These are phyloP conservation scores for Lasioglossum figueresi DNA, from an alignment of 2,888 invertebrate genomes.

Conservation along the genomic window DNA sequence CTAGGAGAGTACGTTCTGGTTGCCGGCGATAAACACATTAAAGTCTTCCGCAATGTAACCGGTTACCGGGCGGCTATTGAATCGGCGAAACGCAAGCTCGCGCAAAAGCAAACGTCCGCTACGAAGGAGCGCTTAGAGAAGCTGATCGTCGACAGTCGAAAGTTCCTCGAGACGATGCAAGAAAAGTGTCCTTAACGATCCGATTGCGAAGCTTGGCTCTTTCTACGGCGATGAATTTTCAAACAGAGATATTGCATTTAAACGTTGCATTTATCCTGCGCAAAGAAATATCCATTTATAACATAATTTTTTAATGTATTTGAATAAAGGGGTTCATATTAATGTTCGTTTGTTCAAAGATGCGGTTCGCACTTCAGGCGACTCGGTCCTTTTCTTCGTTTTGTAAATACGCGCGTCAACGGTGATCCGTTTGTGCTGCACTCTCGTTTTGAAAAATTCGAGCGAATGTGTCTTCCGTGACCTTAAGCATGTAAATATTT, in stretches of 20 bases:
- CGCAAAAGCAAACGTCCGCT: slow-evolving; percentile 88
- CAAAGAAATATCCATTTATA: slow-evolving; percentile 46
- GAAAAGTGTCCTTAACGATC: slow-evolving; percentile 73
- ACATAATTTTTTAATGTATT: slow-evolving; percentile 63
- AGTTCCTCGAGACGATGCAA: slow-evolving; percentile 79
- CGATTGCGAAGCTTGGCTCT: slow-evolving; percentile 20
- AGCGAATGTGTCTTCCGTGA: slow-evolving; percentile 13
- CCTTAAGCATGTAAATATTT: slow-evolving; percentile 53
- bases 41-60: slow-evolving; percentile 92
- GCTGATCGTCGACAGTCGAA: slow-evolving; percentile 87
- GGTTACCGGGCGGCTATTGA: slow-evolving; percentile 86
- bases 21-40: slow-evolving; percentile 90
- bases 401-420: not conserved
- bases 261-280: slow-evolving; percentile 22
- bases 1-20: slow-evolving; percentile 90
- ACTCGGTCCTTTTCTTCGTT: slow-evolving; percentile 6
- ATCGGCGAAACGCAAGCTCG: slow-evolving; percentile 85
- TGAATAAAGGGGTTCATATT: slow-evolving; percentile 64
- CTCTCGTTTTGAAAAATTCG: slow-evolving; percentile 33
- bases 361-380: not conserved
- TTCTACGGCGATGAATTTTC: slow-evolving; percentile 28
- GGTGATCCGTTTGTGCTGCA: not conserved
- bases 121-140: slow-evolving; percentile 91
- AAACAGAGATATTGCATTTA: not conserved
- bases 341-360: slow-evolving; percentile 44